Conservation (phyloP, 2,113 vertebrate genomes). For the Cichladusa arquata region DNA sequence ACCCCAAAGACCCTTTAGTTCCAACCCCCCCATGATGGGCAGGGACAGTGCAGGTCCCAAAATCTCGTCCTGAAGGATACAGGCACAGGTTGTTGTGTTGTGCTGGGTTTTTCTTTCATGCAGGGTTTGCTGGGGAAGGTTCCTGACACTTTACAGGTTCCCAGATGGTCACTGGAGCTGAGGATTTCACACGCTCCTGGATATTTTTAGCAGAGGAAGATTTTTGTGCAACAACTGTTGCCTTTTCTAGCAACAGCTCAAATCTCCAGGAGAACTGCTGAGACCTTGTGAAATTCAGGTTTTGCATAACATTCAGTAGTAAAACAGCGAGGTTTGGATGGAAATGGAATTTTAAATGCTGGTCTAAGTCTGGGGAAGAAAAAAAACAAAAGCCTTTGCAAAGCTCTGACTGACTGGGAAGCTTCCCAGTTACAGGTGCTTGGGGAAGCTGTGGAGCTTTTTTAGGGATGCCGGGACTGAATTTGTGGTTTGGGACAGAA, state of each 20-base stretch:
- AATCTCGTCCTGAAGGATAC: background rate
- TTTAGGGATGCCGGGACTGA: background rate
- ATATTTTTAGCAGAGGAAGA: conserved; percentile 12
- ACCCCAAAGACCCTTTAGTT: background rate
- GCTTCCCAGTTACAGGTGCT: background rate
- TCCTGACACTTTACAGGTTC: background rate
- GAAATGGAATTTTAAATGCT: background rate
- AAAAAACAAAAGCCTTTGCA: background rate
- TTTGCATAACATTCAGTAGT: conserved; percentile 33
- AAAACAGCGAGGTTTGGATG: background rate
- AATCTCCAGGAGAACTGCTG: background rate
- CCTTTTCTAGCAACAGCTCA: conserved; percentile 11
- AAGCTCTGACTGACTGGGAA: background rate
- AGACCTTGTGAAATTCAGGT: conserved; percentile 27
- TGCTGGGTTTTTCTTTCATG: background rate
- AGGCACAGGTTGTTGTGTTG: background rate
- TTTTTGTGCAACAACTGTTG: conserved; percentile 16
- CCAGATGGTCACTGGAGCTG: conserved; percentile 6
- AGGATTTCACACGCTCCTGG: background rate
- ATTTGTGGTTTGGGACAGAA: background rate
- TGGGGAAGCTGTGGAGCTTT: background rate
- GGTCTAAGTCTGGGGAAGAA: background rate
- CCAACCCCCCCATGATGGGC: accelerated
- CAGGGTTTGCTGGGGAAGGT: background rate
- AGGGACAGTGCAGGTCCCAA: background rate